phyloP scores from a whole-genome alignment of 1,140 invertebrate genomes.

The Brachionus asplanchnoidis region DNA sequence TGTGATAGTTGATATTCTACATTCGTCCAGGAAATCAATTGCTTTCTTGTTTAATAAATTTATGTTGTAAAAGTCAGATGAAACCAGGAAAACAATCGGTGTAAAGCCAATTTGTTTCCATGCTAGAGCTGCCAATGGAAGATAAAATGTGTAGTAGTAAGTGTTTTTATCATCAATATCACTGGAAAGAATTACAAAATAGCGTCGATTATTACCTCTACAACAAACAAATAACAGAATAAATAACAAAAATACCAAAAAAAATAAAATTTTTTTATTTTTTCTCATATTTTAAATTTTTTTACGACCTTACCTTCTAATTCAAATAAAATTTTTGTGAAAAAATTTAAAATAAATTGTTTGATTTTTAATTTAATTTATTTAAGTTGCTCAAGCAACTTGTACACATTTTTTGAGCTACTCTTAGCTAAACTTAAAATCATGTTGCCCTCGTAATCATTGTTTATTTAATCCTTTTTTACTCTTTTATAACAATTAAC shows the following conservation, averaged over 20 bases:
- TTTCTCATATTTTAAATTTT: neutral
- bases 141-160: constrained; percentile 16
- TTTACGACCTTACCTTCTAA: neutral
- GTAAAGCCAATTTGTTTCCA: neutral
- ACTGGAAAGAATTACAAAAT: neutral
- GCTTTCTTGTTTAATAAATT: neutral
- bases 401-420: neutral
- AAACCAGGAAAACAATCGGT: constrained; percentile 20
- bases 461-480: too few species aligned
- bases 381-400: neutral
- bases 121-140: neutral
- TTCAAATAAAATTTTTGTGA: neutral
- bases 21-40: neutral
- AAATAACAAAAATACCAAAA: neutral
- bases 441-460: neutral
- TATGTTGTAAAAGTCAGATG: neutral
- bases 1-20: neutral
- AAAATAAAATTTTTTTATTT: neutral
- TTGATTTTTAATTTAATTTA: neutral
- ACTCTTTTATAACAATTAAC: too few species aligned
- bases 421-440: neutral
- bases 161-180: constrained; percentile 3
- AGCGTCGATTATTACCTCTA: neutral
- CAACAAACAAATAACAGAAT: neutral
- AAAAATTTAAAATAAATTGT: neutral